Conservation (phyloP, 2,113 vertebrate species). For the Ceyx cyanopectus region DNA sequence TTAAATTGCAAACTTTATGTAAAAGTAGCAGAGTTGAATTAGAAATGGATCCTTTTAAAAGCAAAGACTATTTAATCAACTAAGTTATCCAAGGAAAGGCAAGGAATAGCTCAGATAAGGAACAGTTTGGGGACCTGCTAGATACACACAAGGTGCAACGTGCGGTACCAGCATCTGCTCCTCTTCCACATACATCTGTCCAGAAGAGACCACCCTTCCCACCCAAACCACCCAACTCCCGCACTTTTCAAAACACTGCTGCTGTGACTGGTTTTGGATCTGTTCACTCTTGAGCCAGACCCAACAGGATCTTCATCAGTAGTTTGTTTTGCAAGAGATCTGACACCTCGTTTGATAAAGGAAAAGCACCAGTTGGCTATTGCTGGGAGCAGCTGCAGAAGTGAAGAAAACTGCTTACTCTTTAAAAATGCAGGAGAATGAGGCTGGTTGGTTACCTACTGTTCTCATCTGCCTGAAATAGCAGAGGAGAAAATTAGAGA, state of each 20-base stretch:
- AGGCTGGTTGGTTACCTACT: neutral
- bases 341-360: neutral
- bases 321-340: neutral
- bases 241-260: neutral
- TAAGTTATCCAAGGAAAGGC: neutral
- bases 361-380: neutral
- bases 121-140: neutral
- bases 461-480: neutral
- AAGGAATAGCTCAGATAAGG: neutral
- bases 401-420: neutral
- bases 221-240: neutral
- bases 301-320: neutral
- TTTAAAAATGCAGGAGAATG: slow-evolving; percentile 12
- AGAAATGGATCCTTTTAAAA: neutral
- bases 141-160: neutral
- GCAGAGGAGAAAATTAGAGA: neutral
- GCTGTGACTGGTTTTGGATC: neutral
- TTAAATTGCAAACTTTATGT: neutral
- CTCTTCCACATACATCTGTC: neutral
- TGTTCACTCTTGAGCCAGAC: neutral
- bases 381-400: slow-evolving; percentile 31
- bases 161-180: neutral
- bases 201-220: neutral
- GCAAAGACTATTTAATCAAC: neutral
- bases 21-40: neutral